Conservation (phyloP, 2,888 invertebrate genomes). For the Sialis fuliginosa region DNA sequence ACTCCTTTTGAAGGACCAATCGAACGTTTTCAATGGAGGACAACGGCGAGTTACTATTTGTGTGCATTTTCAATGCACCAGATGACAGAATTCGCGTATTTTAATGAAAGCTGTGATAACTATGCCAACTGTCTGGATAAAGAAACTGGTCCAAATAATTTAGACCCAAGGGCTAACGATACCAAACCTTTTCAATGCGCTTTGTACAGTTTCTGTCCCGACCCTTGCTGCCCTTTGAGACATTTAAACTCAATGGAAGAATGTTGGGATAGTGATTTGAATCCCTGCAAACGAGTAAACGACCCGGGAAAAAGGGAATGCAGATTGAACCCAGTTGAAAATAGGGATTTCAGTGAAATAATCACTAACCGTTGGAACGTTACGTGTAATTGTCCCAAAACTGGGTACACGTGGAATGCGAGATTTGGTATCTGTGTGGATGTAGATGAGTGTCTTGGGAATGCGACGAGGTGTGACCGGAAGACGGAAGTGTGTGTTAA, state of each 20-base stretch:
- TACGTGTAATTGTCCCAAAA: constrained; percentile 32
- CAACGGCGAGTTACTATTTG: constrained; percentile 45
- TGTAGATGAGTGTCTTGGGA: constrained; percentile 34
- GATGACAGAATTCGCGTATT: constrained; percentile 27
- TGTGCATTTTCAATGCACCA: constrained; percentile 46
- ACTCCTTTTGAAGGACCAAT: constrained; percentile 35
- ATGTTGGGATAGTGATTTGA: constrained; percentile 26
- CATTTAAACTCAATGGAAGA: constrained; percentile 23
- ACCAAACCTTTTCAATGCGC: constrained; percentile 36
- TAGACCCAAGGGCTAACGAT: constrained; percentile 39
- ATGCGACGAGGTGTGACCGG: constrained; percentile 24
- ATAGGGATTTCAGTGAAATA: constrained; percentile 29
- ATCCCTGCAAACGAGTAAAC: constrained; percentile 34
- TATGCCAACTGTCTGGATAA: constrained; percentile 36
- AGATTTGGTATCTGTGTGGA: constrained; percentile 43
- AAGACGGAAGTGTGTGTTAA: constrained; percentile 36
- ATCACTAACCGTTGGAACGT: constrained; percentile 40
- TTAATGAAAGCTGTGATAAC: constrained; percentile 42
- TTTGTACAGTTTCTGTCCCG: constrained; percentile 46
- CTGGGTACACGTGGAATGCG: constrained; percentile 38
- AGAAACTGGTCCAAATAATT: constrained; percentile 24
- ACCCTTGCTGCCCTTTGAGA: constrained; percentile 39
- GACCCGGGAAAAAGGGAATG: constrained; percentile 16
- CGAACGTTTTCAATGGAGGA: constrained; percentile 43
- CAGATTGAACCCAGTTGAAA: constrained; percentile 21